phyloP scores from a whole-genome alignment of 2,113 vertebrate species.

The Poeciliopsis turrubarensis region DNA sequence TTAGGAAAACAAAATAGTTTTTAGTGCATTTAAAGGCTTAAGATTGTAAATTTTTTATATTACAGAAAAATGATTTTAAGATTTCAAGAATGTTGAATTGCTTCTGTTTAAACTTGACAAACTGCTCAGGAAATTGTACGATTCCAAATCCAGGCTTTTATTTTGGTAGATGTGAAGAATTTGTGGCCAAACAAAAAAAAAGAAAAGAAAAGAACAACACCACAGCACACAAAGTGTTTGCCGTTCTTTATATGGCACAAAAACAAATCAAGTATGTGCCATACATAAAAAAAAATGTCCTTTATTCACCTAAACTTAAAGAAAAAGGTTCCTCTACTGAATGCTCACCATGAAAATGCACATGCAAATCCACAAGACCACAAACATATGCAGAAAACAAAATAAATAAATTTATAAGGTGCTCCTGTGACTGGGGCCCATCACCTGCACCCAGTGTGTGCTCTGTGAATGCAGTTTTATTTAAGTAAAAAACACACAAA shows the following conservation, averaged over 20 bases:
- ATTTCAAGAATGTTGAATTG: slow-evolving; percentile 49
- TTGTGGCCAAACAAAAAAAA: not conserved
- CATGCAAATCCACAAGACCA: slow-evolving; percentile 32
- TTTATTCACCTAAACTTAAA: slow-evolving; percentile 16
- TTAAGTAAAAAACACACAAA: slow-evolving; percentile 26
- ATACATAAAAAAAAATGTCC: slow-evolving; percentile 29
- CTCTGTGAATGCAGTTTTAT: slow-evolving; percentile 60
- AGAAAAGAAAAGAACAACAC: not conserved
- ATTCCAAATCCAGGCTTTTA: slow-evolving; percentile 13
- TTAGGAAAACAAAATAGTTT: slow-evolving; percentile 21
- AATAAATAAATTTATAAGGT: slow-evolving; percentile 25
- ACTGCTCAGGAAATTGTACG: slow-evolving; percentile 71
- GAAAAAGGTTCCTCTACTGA: slow-evolving; percentile 49
- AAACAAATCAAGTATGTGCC: slow-evolving; percentile 32
- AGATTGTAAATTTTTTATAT: slow-evolving; percentile 45
- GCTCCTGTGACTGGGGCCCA: slow-evolving; percentile 49
- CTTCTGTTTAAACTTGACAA: slow-evolving; percentile 51
- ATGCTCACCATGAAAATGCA: slow-evolving; percentile 23
- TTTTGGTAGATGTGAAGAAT: slow-evolving; percentile 21
- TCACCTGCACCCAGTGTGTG: slow-evolving; percentile 64
- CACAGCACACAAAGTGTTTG: slow-evolving; percentile 12
- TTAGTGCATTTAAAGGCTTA: slow-evolving; percentile 48
- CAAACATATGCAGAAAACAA: slow-evolving; percentile 26
- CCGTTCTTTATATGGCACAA: not conserved
- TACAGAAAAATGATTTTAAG: slow-evolving; percentile 20